Evolutionary conservation across 2,113 vertebrate genomes (phyloP).

Genomic region (Rhagologus leucostigma): DNA sequence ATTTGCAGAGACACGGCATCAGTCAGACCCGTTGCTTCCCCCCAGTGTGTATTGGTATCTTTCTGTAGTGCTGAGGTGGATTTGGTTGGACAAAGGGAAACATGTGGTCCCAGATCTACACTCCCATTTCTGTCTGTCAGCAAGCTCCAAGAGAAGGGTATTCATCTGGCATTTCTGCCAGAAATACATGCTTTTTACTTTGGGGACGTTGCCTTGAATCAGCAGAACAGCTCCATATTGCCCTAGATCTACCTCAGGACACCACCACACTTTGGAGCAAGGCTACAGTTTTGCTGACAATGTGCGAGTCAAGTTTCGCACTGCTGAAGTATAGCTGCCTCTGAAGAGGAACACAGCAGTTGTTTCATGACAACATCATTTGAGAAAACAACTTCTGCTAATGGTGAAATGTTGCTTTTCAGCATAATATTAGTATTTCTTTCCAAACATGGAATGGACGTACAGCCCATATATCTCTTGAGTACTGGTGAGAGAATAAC

Average conservation of each 20-base stretch:
- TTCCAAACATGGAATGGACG: background rate
- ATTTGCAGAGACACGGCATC: fast-evolving
- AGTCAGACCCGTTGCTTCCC: background rate
- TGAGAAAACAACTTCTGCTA: background rate
- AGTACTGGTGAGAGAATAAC: background rate
- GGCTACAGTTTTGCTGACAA: background rate
- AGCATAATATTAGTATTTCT: background rate
- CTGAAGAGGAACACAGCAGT: background rate
- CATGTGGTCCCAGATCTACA: background rate
- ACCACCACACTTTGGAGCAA: background rate
- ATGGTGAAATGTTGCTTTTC: background rate
- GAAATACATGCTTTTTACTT: background rate
- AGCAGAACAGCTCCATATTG: background rate
- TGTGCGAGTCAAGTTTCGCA: background rate
- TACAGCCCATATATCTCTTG: background rate
- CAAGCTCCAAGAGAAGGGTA: background rate
- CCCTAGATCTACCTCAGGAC: background rate
- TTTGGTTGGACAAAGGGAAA: background rate
- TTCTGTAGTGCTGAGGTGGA: background rate
- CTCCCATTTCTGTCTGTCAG: background rate
- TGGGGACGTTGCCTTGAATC: background rate
- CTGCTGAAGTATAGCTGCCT: background rate
- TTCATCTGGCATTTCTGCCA: background rate
- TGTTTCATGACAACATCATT: background rate
- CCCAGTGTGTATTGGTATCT: background rate